Percentiles rank a stretch among this genome's conserved stretches.
These are phyloP conservation scores for Paguma larvata DNA, from an alignment of 2,797 vertebrate genomes.

Conservation along the genomic window DNA sequence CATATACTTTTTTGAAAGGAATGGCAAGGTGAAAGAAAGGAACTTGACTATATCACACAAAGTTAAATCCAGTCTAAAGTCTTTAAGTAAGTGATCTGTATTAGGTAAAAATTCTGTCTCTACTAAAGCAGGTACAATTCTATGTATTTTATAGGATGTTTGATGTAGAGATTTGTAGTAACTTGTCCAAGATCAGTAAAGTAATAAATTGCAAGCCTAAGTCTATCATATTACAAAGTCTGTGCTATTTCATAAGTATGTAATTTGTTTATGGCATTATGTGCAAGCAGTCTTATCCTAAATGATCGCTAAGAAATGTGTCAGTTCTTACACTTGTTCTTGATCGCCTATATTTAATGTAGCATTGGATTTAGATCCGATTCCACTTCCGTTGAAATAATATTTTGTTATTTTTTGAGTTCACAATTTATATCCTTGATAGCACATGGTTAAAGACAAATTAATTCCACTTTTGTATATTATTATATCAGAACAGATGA, in stretches of 20 bases:
- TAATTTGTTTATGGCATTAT: neutral
- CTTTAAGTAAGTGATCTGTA: neutral
- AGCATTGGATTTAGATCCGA: neutral
- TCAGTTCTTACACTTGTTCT: neutral
- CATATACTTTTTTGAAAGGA: neutral
- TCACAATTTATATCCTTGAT: slow-evolving; percentile 10
- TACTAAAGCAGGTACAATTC: neutral
- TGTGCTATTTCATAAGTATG: neutral
- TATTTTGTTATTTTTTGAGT: slow-evolving; percentile 41
- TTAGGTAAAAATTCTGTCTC: neutral
- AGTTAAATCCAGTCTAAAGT: neutral
- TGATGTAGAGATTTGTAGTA: neutral
- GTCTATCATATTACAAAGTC: neutral
- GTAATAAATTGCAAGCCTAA: neutral
- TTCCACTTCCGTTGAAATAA: slow-evolving; percentile 53
- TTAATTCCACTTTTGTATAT: slow-evolving; percentile 41
- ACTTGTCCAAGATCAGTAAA: neutral
- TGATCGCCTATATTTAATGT: slow-evolving; percentile 9
- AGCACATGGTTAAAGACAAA: slow-evolving; percentile 43
- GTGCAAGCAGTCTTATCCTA: neutral
- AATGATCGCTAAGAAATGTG: neutral
- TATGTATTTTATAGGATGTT: neutral
- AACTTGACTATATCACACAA: neutral
- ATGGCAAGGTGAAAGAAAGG: neutral
- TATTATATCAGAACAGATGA: neutral